Conservation (phyloP, 2,797 vertebrate genomes). For the Remorina albescens region DNA sequence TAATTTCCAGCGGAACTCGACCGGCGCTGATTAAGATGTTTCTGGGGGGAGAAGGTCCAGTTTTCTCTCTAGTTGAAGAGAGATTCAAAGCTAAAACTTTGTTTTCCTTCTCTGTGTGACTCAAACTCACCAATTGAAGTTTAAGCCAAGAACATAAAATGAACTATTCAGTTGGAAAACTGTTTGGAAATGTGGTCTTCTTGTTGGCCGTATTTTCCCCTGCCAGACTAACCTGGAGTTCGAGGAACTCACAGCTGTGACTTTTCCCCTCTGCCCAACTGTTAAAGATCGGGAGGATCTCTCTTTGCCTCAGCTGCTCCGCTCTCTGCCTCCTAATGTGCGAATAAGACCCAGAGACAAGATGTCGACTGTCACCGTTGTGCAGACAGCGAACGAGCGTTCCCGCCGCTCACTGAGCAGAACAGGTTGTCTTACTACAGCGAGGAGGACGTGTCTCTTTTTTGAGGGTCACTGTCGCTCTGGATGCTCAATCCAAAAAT, state of each 20-base stretch:
- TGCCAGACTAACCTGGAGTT: slow-evolving; percentile 55
- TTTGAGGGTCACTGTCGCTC: slow-evolving; percentile 39
- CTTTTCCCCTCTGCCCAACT: slow-evolving; percentile 37
- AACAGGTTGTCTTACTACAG: slow-evolving; percentile 62
- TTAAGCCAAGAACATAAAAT: neutral
- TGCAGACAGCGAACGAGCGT: slow-evolving; percentile 35
- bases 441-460: slow-evolving; percentile 32
- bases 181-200: slow-evolving; percentile 11
- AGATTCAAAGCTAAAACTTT: neutral
- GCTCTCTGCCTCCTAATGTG: slow-evolving; percentile 53
- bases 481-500: slow-evolving; percentile 15
- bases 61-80: neutral
- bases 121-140: slow-evolving; percentile 10
- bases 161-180: slow-evolving; percentile 29
- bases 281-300: slow-evolving; percentile 46
- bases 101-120: slow-evolving; percentile 6
- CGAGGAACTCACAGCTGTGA: slow-evolving; percentile 56
- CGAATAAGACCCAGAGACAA: slow-evolving; percentile 43
- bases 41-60: neutral
- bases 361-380: slow-evolving; percentile 43
- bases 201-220: slow-evolving; percentile 14
- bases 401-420: slow-evolving; percentile 50
- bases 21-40: neutral
- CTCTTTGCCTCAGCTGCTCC: slow-evolving; percentile 55
- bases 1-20: neutral